Percentiles rank a stretch among this genome's conserved stretches.
Conservation (phyloP, 1,140 invertebrate species). For the Batillaria attramentaria region DNA sequence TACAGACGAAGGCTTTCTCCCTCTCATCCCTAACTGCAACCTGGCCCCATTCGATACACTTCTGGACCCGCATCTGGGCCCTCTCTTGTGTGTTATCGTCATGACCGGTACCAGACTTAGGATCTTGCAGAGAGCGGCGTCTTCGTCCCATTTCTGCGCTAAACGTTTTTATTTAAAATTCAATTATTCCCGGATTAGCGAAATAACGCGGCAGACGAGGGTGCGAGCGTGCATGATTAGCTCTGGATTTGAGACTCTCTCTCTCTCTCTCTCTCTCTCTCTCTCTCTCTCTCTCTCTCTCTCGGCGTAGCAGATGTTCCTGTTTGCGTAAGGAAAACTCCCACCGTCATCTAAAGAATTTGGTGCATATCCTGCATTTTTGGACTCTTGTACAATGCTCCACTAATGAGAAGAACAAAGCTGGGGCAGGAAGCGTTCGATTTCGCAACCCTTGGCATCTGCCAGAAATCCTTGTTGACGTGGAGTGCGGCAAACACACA, state of each 20-base stretch:
- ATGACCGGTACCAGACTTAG: not conserved
- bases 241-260: not conserved
- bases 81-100: no score
- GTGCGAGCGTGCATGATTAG: not conserved
- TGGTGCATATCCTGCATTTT: no score
- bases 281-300: not conserved
- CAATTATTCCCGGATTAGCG: not conserved
- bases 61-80: no score
- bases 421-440: no score
- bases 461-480: no score
- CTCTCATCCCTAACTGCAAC: no score
- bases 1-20: no score
- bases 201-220: not conserved
- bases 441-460: no score
- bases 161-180: conserved; percentile 1
- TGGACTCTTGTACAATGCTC: no score
- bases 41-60: no score
- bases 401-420: no score
- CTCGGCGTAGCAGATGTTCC: not conserved
- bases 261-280: conserved; percentile 16
- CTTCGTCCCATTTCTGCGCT: not conserved
- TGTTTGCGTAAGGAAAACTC: not conserved
- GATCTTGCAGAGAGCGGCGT: not conserved
- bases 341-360: no score
- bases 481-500: not conserved